Base-by-base conservation (phyloP, 1,140 invertebrate genomes). In the Pogonognathellus flavescens region DNA sequence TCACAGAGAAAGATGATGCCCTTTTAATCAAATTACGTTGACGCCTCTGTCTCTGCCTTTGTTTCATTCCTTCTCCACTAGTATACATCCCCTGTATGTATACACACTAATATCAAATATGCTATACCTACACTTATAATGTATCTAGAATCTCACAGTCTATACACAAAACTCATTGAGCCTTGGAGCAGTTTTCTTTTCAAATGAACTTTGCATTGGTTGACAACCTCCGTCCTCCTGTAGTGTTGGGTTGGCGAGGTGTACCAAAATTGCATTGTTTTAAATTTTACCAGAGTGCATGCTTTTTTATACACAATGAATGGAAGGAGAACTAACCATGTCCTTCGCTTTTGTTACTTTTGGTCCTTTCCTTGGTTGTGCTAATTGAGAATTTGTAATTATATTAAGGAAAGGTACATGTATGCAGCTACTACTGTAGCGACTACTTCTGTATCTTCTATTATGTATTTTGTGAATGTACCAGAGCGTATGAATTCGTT, bases 11-110 rank as follows among this genome's bases (percentile, higher is more conserved):
- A 84, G 60, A 50, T 84, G 83, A 84, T 84, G 83, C 60, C 83
- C 83, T 84, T 84, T 84, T 84, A 84, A 84, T 84, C 66, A 72
- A 84, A 84, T 84, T 84, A 84, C 52, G 83, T 70, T 84, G 81
- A 82, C 81, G 55, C 81, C 81, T 82, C 25, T 20, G n/a, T 60
- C 57, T 82, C 25, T 62, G 11, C 55, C 57, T 82, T 31, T 50
- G 9, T 53, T 59, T 41, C 76, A 50, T 50, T 55, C 20, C 18
- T 41, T 6, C 31, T 41, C 2, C 31, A 41, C 25, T 41, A 72
- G 3, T 72, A 4, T n/a, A 6, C 13, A 72, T 31, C 70, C 25
- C 1, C 3, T 66, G n/a, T 80, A 25, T 18, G 18, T 41, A 18
- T 6, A 80, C 72, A 80, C n/a, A n/a, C n/a, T n/a, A n/a, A n/a